phyloP scores from a whole-genome alignment of 2,797 vertebrate genomes.

The Psittacula echo region DNA sequence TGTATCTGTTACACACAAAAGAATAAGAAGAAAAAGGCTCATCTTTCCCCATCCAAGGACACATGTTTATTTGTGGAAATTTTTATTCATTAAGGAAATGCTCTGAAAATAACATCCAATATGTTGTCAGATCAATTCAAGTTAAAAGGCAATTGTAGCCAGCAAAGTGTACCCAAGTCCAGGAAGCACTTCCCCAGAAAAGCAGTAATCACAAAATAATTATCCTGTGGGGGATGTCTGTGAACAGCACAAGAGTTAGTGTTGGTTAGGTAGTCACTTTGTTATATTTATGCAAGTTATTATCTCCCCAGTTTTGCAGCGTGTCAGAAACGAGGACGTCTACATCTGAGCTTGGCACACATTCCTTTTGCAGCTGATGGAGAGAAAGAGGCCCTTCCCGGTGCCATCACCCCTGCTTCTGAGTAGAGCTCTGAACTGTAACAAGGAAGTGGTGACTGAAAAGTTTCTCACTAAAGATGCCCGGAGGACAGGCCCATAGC shows the following conservation, averaged over 20 bases:
- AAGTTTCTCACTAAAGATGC: neutral
- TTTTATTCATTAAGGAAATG: neutral
- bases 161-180: neutral
- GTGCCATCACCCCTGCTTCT: accelerated
- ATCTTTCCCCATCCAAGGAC: neutral
- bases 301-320: neutral
- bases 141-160: neutral
- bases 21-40: neutral
- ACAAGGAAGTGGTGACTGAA: neutral
- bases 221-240: neutral
- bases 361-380: accelerated
- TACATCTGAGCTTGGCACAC: neutral
- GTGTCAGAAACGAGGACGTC: neutral
- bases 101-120: neutral
- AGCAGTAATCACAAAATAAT: neutral
- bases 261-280: neutral
- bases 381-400: neutral
- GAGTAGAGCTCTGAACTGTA: neutral
- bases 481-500: neutral
- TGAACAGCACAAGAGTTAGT: neutral
- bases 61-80: neutral
- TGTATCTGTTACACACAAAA: neutral
- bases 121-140: neutral
- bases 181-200: neutral
- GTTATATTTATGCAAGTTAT: neutral